Conservation (phyloP, 2,797 vertebrate genomes). For the Peromyscus eremicus region DNA sequence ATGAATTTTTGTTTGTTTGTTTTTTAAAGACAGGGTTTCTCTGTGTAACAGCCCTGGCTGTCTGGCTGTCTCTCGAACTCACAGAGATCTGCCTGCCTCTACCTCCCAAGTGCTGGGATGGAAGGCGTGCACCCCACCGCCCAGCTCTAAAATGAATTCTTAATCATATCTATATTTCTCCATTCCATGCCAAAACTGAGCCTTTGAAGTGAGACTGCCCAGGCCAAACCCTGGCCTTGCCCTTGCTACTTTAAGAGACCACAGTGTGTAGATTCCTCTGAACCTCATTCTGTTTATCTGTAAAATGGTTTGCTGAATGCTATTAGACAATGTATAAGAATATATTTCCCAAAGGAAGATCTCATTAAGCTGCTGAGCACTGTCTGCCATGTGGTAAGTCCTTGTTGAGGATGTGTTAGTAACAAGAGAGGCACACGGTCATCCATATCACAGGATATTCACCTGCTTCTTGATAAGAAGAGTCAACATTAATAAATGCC, state of each 20-base stretch:
- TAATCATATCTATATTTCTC: not conserved
- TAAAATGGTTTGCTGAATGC: not conserved
- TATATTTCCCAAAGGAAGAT: not conserved
- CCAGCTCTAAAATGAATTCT: not conserved
- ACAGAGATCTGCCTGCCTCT: no score
- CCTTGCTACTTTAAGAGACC: not conserved
- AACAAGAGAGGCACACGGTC: not conserved
- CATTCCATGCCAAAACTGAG: not conserved
- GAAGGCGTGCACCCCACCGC: no score
- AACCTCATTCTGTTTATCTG: slow-evolving; percentile 32
- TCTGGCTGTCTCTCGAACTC: no score
- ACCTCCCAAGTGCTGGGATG: no score
- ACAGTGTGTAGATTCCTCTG: not conserved
- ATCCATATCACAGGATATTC: not conserved
- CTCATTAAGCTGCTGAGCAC: not conserved
- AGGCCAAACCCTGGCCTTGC: not conserved
- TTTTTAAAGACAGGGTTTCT: no score
- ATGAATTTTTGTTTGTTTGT: not conserved
- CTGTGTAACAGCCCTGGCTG: no score
- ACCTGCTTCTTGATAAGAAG: not conserved
- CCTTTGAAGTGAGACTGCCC: not conserved
- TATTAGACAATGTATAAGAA: not conserved
- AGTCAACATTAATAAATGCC: not conserved
- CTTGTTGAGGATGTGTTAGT: not conserved
- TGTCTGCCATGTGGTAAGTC: not conserved